These are phyloP conservation scores for Urocynchramus pylzowi DNA, from an alignment of 2,113 vertebrate genomes.

Conservation along the genomic window DNA sequence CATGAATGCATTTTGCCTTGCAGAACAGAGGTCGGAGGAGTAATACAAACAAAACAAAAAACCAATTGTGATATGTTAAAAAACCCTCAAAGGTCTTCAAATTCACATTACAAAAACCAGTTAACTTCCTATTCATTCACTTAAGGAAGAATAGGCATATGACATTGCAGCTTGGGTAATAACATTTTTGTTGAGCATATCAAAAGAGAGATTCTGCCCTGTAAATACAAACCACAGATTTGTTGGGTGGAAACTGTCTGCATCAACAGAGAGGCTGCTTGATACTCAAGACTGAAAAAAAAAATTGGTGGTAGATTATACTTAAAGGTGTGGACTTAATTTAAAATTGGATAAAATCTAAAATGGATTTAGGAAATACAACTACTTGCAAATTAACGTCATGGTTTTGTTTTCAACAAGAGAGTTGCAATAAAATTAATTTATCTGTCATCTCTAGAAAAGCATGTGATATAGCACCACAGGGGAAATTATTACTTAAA, in stretches of 20 bases:
- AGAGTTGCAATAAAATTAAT: background rate
- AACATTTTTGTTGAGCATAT: background rate
- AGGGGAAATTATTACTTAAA: background rate
- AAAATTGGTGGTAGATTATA: background rate
- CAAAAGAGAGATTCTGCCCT: background rate
- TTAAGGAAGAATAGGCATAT: background rate
- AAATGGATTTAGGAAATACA: background rate
- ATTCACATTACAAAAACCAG: background rate
- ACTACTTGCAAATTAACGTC: background rate
- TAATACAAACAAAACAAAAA: background rate
- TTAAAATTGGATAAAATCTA: background rate
- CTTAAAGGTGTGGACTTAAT: background rate
- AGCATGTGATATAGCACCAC: background rate
- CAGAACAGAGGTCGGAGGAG: background rate
- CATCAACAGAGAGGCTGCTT: background rate
- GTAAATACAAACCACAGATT: background rate
- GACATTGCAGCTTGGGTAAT: background rate
- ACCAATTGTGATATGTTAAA: background rate
- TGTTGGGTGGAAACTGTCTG: rapidly evolving
- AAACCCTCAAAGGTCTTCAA: background rate
- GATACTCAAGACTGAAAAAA: background rate
- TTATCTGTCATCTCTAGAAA: background rate
- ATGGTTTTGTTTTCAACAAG: background rate
- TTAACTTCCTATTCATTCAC: background rate
- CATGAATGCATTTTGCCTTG: background rate